phyloP scores from a whole-genome alignment of 2,888 invertebrate species.

The Buathra laborator region DNA sequence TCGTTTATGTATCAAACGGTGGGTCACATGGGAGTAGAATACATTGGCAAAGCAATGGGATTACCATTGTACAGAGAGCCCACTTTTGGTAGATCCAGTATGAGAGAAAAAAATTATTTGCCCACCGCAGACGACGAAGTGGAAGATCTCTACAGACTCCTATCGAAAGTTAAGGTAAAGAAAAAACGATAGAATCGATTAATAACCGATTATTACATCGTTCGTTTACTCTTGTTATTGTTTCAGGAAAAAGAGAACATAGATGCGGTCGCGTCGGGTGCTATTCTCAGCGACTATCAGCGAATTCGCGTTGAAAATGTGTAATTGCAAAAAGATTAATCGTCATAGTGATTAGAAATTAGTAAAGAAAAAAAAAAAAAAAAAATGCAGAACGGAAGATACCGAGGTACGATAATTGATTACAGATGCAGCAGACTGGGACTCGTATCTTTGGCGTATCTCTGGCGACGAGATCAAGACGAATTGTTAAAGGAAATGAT shows the following conservation, averaged over 20 bases:
- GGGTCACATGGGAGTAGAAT: conserved; percentile 96
- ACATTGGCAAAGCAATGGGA: conserved; percentile 97
- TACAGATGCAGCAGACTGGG: conserved; percentile 95
- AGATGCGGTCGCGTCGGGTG: conserved; percentile 98
- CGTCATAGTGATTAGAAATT: conserved; percentile 11
- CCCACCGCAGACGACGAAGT: conserved; percentile 97
- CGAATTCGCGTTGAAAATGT: conserved; percentile 98
- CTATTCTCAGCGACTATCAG: conserved; percentile 99
- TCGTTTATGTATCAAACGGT: conserved; percentile 99
- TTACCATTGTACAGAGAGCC: conserved; percentile 95
- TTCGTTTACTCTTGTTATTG: conserved; percentile 50
- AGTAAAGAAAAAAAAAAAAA: background rate
- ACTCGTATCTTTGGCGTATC: conserved; percentile 95
- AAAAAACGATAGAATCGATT: conserved; percentile 4
- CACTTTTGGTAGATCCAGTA: conserved; percentile 94
- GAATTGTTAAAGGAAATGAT: conserved; percentile 99
- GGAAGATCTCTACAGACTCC: conserved; percentile 96
- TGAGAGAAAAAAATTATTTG: conserved; percentile 92
- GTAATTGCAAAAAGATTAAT: conserved; percentile 87
- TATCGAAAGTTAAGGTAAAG: conserved; percentile 91
- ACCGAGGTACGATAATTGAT: conserved; percentile 73
- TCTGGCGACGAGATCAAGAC: conserved; percentile 98
- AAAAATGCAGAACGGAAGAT: conserved; percentile 3
- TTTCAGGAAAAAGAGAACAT: conserved; percentile 90
- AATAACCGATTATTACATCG: background rate